Base-by-base conservation (phyloP, 2,113 vertebrate genomes). In the Nothocercus nigrocapillus region DNA sequence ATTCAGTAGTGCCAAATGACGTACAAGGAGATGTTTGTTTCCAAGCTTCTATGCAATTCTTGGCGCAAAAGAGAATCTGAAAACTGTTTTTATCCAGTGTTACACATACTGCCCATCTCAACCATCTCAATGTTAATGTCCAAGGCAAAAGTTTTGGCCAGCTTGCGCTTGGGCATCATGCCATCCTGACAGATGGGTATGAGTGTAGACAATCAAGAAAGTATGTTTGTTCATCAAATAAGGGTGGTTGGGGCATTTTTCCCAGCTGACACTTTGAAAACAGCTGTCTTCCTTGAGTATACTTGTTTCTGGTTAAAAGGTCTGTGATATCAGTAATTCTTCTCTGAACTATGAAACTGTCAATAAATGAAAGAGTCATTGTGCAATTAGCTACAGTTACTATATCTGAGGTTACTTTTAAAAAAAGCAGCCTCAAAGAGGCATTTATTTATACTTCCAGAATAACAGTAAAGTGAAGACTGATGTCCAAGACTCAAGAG, bases 141-240 rank as follows among this genome's bases (percentile, higher is more conserved):
- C 86, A 93, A 94, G 96, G 96, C 96, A 96, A 96, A 97, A 97
- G 90, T 93, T 97, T 95, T 96, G 95, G 96, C 96, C 87, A 94
- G 90, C 90, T 94, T 93, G 83, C 94, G 79, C 90, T 92, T 94
- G 96, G 97, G 97, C 96, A 91, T 69, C 45, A 6, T 83, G 96
- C 97, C 96, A 97, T 97, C 82, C 64, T 70, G 76, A 96, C 97
- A 97, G 97, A 97, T 97, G 97, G 96, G 68, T 93, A 68, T 76
- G 83, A 93, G 82, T 78, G 77, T 74, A 94, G 97, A 97, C 95
- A 97, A 97, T 97, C 91, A 92, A 68, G 88, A 94, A 96, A 96
- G 94, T 95, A 92, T 96, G 89, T 95, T 97, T 95, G 77, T 88
- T 97, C 95, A 85, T 95, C 96, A 96, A 94, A 94, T 85, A 94